Evolutionary conservation across 2,113 vertebrate genomes (phyloP).

Genomic region (Tetraodon nigroviridis): DNA sequence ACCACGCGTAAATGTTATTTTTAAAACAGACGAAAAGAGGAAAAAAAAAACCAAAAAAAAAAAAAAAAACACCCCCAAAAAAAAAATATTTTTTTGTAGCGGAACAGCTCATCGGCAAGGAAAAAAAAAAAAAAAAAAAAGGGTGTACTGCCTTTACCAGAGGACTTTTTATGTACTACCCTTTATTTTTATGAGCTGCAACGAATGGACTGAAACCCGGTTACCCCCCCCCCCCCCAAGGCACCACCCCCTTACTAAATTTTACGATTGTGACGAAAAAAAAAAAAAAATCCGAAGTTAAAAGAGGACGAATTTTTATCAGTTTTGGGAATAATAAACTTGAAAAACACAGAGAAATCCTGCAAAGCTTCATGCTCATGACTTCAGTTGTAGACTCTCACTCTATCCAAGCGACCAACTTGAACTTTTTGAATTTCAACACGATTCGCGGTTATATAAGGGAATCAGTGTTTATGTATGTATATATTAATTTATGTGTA

Average conservation of each 20-base stretch:
- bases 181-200: slow-evolving; percentile 79
- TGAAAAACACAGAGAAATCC: slow-evolving; percentile 81
- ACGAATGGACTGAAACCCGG: slow-evolving; percentile 86
- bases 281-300: slow-evolving; percentile 70
- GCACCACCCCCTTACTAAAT: slow-evolving; percentile 72
- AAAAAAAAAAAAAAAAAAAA: slow-evolving; percentile 78
- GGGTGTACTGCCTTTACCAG: slow-evolving; percentile 76
- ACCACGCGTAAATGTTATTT: slow-evolving; percentile 59
- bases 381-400: slow-evolving; percentile 88
- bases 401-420: slow-evolving; percentile 82
- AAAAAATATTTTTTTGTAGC: slow-evolving; percentile 67
- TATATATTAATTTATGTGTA: slow-evolving; percentile 99
- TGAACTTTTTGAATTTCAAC: slow-evolving; percentile 93
- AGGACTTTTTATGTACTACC: slow-evolving; percentile 80
- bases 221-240: slow-evolving; percentile 77
- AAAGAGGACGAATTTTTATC: slow-evolving; percentile 94
- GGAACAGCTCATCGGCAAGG: slow-evolving; percentile 75
- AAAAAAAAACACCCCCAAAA: too few species aligned
- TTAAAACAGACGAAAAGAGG: slow-evolving; percentile 42
- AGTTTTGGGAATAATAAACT: slow-evolving; percentile 99
- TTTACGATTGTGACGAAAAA: slow-evolving; percentile 84
- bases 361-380: slow-evolving; percentile 90
- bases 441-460: slow-evolving; percentile 95
- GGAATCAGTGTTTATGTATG: slow-evolving; percentile 99
- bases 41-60: too few species aligned